Percentiles rank a stretch among this genome's conserved stretches.
phyloP scores from a whole-genome alignment of 2,113 vertebrate species.

The Oreochromis spilurus region DNA sequence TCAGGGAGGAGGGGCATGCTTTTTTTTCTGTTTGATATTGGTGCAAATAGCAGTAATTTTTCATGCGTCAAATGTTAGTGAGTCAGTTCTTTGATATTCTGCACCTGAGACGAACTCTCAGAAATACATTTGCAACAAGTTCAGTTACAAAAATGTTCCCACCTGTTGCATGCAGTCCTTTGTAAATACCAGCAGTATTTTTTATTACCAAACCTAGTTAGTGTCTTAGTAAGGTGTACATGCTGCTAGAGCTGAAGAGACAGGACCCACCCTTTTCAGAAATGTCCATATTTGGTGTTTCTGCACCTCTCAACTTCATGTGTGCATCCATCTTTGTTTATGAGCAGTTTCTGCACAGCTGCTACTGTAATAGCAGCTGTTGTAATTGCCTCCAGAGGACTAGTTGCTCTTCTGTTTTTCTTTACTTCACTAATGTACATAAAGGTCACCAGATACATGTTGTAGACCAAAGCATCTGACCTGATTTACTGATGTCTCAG shows the following conservation, averaged over 20 bases:
- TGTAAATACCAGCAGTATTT: neutral
- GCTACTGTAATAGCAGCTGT: neutral
- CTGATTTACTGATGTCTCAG: too few species aligned
- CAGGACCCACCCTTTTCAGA: neutral
- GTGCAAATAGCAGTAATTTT: neutral
- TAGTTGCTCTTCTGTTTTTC: too few species aligned
- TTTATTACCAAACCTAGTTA: neutral
- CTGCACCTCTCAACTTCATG: rapidly evolving
- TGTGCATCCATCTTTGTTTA: neutral
- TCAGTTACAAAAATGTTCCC: neutral
- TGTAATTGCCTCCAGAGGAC: too few species aligned
- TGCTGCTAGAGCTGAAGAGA: neutral
- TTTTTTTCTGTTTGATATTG: neutral
- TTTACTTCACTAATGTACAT: too few species aligned
- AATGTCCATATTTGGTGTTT: neutral
- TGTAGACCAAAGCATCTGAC: too few species aligned
- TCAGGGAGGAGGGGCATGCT: neutral
- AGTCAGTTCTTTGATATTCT: neutral
- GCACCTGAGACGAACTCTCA: neutral
- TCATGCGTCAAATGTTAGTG: neutral
- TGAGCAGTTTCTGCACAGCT: neutral
- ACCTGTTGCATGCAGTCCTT: neutral
- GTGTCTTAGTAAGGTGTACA: neutral
- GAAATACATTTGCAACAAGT: neutral
- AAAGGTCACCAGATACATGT: too few species aligned